phyloP scores from a whole-genome alignment of 2,888 invertebrate genomes.

The Drosophila flavopinicola region DNA sequence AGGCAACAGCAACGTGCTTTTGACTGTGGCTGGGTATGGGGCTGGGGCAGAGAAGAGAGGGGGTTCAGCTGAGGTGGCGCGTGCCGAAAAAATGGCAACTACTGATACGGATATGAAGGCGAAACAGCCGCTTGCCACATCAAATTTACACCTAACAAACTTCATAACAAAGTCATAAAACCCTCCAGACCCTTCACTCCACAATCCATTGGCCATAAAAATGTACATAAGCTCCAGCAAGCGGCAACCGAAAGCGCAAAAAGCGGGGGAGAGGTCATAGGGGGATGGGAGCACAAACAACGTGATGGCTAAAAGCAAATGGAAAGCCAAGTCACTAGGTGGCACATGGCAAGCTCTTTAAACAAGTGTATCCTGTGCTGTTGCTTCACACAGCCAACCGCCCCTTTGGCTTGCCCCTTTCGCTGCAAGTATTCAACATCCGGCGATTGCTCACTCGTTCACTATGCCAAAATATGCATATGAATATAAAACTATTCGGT shows the following conservation, averaged over 20 bases:
- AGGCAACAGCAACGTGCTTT: constrained; percentile 10
- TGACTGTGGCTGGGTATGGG: neutral
- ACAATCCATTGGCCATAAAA: constrained; percentile 53
- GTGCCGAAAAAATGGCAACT: constrained; percentile 32
- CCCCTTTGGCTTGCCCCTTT: neutral
- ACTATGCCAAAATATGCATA: constrained; percentile 70
- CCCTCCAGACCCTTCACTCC: constrained; percentile 24
- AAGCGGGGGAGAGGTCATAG: neutral
- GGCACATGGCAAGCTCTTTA: constrained; percentile 57
- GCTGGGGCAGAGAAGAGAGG: neutral
- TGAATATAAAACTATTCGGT: constrained; percentile 77
- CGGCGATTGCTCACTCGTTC: constrained; percentile 60
- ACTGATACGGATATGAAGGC: constrained; percentile 51
- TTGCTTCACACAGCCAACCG: constrained; percentile 1
- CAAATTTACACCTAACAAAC: constrained; percentile 79
- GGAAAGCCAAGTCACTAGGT: constrained; percentile 36
- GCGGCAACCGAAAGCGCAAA: constrained; percentile 25
- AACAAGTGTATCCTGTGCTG: constrained; percentile 48
- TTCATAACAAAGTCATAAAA: constrained; percentile 77
- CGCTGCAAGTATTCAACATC: constrained; percentile 35
- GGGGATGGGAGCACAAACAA: constrained; percentile 20
- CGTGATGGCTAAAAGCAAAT: constrained; percentile 33
- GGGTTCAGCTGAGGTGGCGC: constrained; percentile 14
- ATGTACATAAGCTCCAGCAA: constrained; percentile 50
- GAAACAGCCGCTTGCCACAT: constrained; percentile 56